Evolutionary conservation across 2,888 invertebrate species (phyloP), one percentile per base, ranked within the genome.

Genomic region (Scaptomyza parva): DNA sequence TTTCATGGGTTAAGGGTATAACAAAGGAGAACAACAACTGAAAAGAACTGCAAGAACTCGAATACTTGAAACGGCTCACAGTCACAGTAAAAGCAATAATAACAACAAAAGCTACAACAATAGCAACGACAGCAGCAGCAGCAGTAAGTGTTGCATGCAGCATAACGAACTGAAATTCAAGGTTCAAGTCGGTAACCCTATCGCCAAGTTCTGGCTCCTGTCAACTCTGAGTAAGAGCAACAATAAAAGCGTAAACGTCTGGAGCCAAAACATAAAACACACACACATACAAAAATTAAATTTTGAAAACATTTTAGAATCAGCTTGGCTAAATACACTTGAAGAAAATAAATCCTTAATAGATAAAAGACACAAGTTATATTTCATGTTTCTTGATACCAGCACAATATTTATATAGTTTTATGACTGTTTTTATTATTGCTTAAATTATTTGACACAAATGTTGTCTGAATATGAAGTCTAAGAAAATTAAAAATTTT

Each of bases 161-260:
- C 72, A 76, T 73, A 86, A 78, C 77, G 70, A 81, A 86, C 78
- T 65, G 22, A 83, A 73, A 87, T 76, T 87, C 87, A 87, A 87
- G 87, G 87, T 87, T 88, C 88, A 84, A 82, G 89, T 88, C 87
- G 88, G 86, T 87, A 88, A 87, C 89, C 88, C 88, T 76, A 64
- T 52, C 61, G 63, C 64, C 63, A 62, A 70, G 88, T 73, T 79
- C 77, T 79, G 78, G 76, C 63, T 65, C 57, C 66, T 53, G 68
- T 45, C 50, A 28, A 55, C 47, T 40, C 71, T 39, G 52, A 35
- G 72, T 45, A 50, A 69, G 53, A 76, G 64, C 76, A 63, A 72
- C 78, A 87, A 82, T 85, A 82, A 87, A 82, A 82, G 88, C 87
- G 17, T 17, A 72, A 72, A 59, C 60, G 76, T 65, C 74, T 76